Percentiles rank a stretch among this genome's conserved stretches.
Evolutionary conservation across 1,140 invertebrate species (phyloP).

Genomic region (Onthophagus taurus): DNA sequence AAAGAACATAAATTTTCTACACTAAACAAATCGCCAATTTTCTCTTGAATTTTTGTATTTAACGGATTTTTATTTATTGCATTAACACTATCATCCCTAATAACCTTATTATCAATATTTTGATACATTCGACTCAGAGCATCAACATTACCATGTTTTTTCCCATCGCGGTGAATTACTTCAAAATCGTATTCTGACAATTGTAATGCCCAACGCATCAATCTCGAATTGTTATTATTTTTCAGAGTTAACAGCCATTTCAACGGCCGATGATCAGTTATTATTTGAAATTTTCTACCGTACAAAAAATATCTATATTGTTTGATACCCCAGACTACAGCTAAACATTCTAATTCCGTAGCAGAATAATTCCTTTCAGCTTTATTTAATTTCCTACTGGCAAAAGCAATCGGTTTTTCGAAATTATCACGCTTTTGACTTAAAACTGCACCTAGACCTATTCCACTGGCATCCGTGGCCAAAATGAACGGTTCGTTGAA

Average conservation of each 20-base stretch:
- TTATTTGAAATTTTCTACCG: constrained; percentile 8
- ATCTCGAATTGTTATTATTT: constrained; percentile 25
- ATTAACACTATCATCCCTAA: too few relatives aligned
- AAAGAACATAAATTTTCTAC: too few relatives aligned
- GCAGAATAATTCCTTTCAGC: constrained; percentile 38
- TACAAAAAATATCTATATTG: constrained; percentile 21
- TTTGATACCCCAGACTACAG: constrained; percentile 32
- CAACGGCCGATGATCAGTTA: constrained; percentile 3
- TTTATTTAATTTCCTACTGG: constrained; percentile 28
- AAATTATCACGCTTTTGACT: background rate
- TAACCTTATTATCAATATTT: too few relatives aligned
- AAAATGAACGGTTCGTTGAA: too few relatives aligned
- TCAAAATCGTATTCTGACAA: too few relatives aligned
- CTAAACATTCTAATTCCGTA: constrained; percentile 38
- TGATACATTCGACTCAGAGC: too few relatives aligned
- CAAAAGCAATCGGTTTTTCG: constrained; percentile 6
- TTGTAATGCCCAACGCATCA: too few relatives aligned
- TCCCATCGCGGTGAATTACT: too few relatives aligned
- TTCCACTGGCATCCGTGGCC: background rate
- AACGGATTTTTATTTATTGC: too few relatives aligned
- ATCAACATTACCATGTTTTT: too few relatives aligned
- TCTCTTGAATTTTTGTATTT: too few relatives aligned
- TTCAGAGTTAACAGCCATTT: constrained; percentile 4
- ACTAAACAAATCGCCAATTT: too few relatives aligned
- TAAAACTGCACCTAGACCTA: background rate